Evolutionary conservation across 2,888 invertebrate genomes (phyloP).

Genomic region (Lasioglossum pauxillum): DNA sequence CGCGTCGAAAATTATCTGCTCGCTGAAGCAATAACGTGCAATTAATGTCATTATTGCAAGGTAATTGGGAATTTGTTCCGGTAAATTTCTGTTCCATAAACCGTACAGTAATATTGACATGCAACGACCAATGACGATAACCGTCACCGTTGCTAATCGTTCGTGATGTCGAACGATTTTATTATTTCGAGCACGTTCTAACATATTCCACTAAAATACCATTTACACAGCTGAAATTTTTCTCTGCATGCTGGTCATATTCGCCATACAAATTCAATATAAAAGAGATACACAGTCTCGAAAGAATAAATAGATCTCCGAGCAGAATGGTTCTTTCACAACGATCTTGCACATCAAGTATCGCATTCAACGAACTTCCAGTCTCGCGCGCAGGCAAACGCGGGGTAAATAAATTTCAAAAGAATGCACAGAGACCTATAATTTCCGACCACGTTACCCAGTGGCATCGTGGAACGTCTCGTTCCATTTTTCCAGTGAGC

Average conservation of each 20-base stretch:
- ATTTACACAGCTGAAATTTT: no score
- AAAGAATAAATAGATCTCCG: not conserved
- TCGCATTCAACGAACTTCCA: not conserved
- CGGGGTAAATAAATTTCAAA: not conserved
- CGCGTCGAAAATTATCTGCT: conserved; percentile 51
- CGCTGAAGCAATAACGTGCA: conserved; percentile 46
- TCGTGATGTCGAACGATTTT: not conserved
- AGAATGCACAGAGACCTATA: not conserved
- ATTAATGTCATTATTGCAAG: conserved; percentile 55
- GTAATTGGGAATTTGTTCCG: conserved; percentile 56
- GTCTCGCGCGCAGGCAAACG: not conserved
- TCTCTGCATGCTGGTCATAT: no score
- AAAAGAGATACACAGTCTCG: not conserved
- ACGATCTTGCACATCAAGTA: not conserved
- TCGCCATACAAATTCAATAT: not conserved
- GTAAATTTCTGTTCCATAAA: conserved; percentile 45
- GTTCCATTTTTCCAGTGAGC: not conserved
- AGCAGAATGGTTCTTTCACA: not conserved
- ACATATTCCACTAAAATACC: not conserved
- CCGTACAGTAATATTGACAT: conserved; percentile 46
- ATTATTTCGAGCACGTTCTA: not conserved
- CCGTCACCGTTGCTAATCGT: not conserved
- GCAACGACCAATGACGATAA: conserved; percentile 15
- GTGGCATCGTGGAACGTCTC: not conserved
- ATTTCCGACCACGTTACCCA: not conserved